phyloP scores from a whole-genome alignment of 2,888 invertebrate species.

The Drosophila differens region DNA sequence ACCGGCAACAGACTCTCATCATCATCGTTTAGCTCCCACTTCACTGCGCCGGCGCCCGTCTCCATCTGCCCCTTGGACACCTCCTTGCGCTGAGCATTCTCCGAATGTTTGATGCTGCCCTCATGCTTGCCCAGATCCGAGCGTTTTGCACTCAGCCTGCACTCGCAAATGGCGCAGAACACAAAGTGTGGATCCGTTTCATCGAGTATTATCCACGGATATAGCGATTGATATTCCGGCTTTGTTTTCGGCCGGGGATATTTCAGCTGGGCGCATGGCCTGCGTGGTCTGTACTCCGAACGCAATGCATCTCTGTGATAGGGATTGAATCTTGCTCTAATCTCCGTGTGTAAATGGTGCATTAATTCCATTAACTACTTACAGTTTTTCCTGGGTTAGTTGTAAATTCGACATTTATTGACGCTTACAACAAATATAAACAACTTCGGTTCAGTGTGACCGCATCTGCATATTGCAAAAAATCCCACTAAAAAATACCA shows the following conservation, averaged over 20 bases:
- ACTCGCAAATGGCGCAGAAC: slow-evolving; percentile 74
- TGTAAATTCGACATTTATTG: slow-evolving; percentile 72
- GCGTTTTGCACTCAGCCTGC: slow-evolving; percentile 76
- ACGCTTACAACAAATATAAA: slow-evolving; percentile 66
- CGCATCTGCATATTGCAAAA: background rate
- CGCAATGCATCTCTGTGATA: slow-evolving; percentile 67
- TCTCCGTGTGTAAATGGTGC: too few relatives aligned
- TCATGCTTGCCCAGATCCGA: slow-evolving; percentile 78
- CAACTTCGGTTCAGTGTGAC: slow-evolving; percentile 58
- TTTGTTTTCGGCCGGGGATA: slow-evolving; percentile 79
- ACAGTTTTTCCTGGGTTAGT: slow-evolving; percentile 77
- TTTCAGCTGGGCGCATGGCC: slow-evolving; percentile 71
- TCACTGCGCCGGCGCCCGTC: slow-evolving; percentile 31
- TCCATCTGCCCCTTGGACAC: slow-evolving; percentile 36
- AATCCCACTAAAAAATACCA: slow-evolving; percentile 4
- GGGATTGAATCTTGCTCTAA: background rate
- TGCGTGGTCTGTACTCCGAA: slow-evolving; percentile 72
- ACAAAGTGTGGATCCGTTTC: slow-evolving; percentile 79
- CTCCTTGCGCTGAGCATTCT: slow-evolving; percentile 71
- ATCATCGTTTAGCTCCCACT: slow-evolving; percentile 75
- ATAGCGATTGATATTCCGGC: slow-evolving; percentile 69
- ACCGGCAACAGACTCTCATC: slow-evolving; percentile 54
- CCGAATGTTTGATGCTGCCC: slow-evolving; percentile 78
- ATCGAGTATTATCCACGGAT: slow-evolving; percentile 77
- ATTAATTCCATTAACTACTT: slow-evolving; percentile 32